phyloP scores from a whole-genome alignment of 2,113 vertebrate species.

The Bubalus kerabau region DNA sequence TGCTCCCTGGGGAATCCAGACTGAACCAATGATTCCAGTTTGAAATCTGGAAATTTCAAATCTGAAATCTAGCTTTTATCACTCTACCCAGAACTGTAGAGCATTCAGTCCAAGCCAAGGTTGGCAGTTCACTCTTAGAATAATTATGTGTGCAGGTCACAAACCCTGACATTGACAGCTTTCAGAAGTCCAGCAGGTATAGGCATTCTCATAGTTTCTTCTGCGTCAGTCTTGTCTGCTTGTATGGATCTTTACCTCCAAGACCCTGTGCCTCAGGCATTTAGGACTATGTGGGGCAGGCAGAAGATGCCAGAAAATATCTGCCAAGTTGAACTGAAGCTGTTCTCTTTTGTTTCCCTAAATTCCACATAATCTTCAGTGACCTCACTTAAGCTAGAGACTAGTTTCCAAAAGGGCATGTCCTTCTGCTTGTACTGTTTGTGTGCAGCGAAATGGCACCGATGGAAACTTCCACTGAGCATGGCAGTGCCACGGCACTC shows the following conservation, averaged over 20 bases:
- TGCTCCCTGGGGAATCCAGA: neutral
- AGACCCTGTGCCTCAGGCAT: neutral
- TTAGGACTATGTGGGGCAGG: neutral
- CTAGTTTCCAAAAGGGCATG: neutral
- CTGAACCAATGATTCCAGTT: neutral
- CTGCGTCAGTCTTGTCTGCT: neutral
- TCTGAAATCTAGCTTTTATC: neutral
- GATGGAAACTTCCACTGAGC: neutral
- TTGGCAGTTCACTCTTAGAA: neutral
- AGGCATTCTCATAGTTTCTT: neutral
- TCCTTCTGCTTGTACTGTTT: neutral
- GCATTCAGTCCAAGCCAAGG: neutral
- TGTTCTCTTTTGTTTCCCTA: neutral
- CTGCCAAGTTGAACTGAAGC: neutral
- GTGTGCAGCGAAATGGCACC: neutral
- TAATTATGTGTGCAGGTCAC: neutral
- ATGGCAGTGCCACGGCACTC: neutral
- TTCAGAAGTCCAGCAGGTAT: neutral
- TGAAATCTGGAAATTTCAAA: neutral
- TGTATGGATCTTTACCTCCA: neutral
- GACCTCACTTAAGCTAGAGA: neutral
- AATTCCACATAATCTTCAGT: neutral
- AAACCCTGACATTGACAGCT: neutral
- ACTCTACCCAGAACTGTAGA: neutral
- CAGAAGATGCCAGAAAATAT: neutral